Conservation (phyloP, 2,888 invertebrate species). For the Mesorhabditis sp. region DNA sequence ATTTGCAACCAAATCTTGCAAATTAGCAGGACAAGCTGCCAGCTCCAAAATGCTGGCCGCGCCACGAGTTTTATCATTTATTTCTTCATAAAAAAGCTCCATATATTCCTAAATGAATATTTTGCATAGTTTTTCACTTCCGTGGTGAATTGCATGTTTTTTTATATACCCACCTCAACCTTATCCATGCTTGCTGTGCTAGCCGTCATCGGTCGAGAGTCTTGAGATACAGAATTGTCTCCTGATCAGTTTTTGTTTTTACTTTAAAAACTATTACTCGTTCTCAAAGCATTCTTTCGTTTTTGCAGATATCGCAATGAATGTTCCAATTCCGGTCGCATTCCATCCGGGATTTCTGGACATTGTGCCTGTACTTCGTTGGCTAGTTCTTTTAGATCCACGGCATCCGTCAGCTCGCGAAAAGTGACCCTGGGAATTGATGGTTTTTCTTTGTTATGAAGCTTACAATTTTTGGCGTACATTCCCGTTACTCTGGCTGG, state of each 20-base stretch:
- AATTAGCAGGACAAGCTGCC: constrained; percentile 86
- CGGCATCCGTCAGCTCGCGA: constrained; percentile 51
- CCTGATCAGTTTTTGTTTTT: constrained; percentile 14
- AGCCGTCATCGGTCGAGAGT: constrained; percentile 15
- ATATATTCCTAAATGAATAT: constrained; percentile 77
- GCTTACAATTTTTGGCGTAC: constrained; percentile 48
- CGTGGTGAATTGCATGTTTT: background rate
- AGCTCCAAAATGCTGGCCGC: constrained; percentile 85
- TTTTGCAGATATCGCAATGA: constrained; percentile 81
- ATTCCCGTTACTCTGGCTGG: constrained; percentile 78
- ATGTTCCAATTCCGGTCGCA: constrained; percentile 80
- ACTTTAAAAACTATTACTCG: constrained; percentile 1
- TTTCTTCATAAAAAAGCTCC: constrained; percentile 89
- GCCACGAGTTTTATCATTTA: constrained; percentile 78
- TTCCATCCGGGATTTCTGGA: constrained; percentile 74
- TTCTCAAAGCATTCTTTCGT: constrained; percentile 42
- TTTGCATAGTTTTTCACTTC: background rate
- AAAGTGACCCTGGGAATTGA: background rate
- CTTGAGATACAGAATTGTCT: constrained; percentile 32
- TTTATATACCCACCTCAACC: constrained; percentile 25
- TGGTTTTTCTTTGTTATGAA: constrained; percentile 10
- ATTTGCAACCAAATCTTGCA: constrained; percentile 86
- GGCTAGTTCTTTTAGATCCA: constrained; percentile 76
- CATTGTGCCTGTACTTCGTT: constrained; percentile 79
- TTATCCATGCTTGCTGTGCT: constrained; percentile 29